Conservation (phyloP, 2,113 vertebrate genomes). For the Symphodus melops region DNA sequence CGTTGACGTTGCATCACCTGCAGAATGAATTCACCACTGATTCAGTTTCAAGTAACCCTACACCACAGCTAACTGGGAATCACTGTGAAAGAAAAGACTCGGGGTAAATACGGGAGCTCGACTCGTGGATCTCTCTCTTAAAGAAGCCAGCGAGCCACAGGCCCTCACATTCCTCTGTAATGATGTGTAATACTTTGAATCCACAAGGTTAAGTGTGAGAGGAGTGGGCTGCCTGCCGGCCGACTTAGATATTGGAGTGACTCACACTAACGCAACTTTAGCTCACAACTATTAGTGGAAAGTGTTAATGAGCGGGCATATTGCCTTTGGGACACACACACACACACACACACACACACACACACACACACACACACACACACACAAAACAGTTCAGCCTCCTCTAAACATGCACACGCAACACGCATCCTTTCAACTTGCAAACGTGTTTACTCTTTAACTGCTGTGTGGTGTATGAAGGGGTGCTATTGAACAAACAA, state of each 20-base stretch:
- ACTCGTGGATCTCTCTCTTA: slow-evolving; percentile 45
- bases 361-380: slow-evolving; percentile 10
- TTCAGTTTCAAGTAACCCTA: slow-evolving; percentile 48
- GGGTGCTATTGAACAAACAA: slow-evolving; percentile 1
- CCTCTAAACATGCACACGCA: neutral
- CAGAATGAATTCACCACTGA: slow-evolving; percentile 50
- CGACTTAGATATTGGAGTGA: slow-evolving; percentile 39
- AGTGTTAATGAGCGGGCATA: slow-evolving; percentile 42
- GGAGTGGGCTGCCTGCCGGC: slow-evolving; percentile 47
- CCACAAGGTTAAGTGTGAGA: slow-evolving; percentile 59
- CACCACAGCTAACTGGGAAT: slow-evolving; percentile 42
- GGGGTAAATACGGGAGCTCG: slow-evolving; percentile 42
- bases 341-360: neutral
- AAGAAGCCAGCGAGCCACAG: slow-evolving; percentile 55
- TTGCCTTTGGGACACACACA: slow-evolving; percentile 18
- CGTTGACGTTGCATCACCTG: slow-evolving; percentile 51
- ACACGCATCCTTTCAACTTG: neutral
- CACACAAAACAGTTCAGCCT: neutral
- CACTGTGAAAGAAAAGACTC: slow-evolving; percentile 35
- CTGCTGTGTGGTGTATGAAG: neutral
- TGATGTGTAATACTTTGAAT: slow-evolving; percentile 67
- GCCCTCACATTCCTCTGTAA: slow-evolving; percentile 59
- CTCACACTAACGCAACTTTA: slow-evolving; percentile 48
- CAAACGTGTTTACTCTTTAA: neutral
- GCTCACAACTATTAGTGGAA: slow-evolving; percentile 23